Evolutionary conservation across 2,113 vertebrate species (phyloP), one percentile per base, ranked within the genome.

Genomic region (Monarcha castaneiventris): DNA sequence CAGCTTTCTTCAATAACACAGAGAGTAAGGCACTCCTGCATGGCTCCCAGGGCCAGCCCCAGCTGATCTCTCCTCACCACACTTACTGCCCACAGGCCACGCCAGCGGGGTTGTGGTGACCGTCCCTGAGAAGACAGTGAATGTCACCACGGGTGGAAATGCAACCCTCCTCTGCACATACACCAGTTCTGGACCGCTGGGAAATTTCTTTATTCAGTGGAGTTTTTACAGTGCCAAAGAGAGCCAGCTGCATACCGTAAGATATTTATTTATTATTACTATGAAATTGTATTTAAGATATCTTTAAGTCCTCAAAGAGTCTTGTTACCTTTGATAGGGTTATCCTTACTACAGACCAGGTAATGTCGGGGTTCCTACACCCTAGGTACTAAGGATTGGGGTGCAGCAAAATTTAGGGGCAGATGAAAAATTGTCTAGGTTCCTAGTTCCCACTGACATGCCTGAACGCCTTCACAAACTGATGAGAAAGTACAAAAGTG

Each of bases 131-230:
- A 92, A 73, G 58, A 62, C 7, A 13, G 78, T 97, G 69, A 98
- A 97, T 7, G 96, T 97, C 74, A 97, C 91, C 0, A 71, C 67
- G 8, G 97, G 97, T 18, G 90, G 94, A 30, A 98, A 85, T 0
- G 83, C 49, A 37, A 97, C 97, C 18, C 96, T 98, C 6, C 87
- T 96, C 86, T 97, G 97, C 77, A 95, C 90, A 0, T 98, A 97
- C 66, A 43, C 7, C 0, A 66, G 19, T 20, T 13, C 79, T 33
- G 41, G 2, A 67, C 10, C 18, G 0, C 39, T 77, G 64, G 81
- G 18, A 29, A 68, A 93, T 7, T 84, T 97, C 66, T 81, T 97
- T 32, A 93, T 97, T 79, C 96, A 98, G 83, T 98, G 97, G 97
- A 96, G 74, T 44, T 95, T 97, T 52, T 94, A 97, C 83, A 94